Base-by-base conservation (phyloP, 2,888 invertebrate genomes). In the Rotaria sp. region DNA sequence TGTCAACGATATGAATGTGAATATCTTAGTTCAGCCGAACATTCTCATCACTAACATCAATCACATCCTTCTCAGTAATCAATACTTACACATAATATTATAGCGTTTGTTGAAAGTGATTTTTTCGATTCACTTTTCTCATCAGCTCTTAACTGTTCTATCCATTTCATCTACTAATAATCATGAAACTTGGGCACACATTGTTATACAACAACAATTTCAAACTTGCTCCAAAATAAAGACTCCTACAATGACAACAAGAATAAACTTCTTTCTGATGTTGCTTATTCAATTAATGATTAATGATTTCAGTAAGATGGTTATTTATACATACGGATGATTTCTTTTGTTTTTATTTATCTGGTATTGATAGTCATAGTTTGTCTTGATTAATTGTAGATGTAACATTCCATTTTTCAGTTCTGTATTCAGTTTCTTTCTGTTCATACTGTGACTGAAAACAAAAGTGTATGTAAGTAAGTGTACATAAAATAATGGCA, bases 1-100 rank as follows among this genome's bases (percentile, higher is more conserved):
- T 11, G 80, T 26, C 80, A 45, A 80, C 80, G 45, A 45, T 80
- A 80, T 45, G 80, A 80, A 45, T 45, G 80, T n/a, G 80, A 80
- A 80, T 45, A 45, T 45, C n/a, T 80, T n/a, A 45, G 80, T 41
- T 10, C n/a, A 26, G 1, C 8, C 1, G 15, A 15, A 18, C 67
- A 35, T 67, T 67, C 67, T 67, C 67, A 67, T 67, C 67, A 67
- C 13, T 4, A n/a, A n/a, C 41, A 18, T 21, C 45, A 45, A 26
- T 30, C 35, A 30, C 35, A 1, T 26, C 41, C 26, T 45, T 41
- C 45, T 13, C 41, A 45, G 24, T n/a, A 45, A 45, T 41, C 80
- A 45, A 35, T 45, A 80, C n/a, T 35, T n/a, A 80, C 41, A n/a
- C n/a, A 45, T 26, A 67, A 67, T 67, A 35, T 1, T n/a, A 13